These are phyloP conservation scores for Anticlea derivata DNA, from an alignment of 2,888 invertebrate genomes.

Conservation along the genomic window DNA sequence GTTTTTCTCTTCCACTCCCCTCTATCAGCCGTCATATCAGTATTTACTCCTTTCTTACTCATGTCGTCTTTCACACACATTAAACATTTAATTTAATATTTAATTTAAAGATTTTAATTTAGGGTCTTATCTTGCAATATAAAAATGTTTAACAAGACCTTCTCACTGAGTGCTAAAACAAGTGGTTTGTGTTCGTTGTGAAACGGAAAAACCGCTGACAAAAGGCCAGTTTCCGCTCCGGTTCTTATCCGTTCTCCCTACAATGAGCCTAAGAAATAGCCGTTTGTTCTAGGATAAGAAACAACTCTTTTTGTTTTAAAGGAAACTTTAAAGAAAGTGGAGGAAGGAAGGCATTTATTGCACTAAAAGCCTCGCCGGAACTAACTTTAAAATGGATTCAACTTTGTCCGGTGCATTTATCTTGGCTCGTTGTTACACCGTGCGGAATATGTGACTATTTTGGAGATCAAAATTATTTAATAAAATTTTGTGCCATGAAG, in stretches of 20 bases:
- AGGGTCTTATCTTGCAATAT: too few relatives aligned
- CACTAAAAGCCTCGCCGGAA: constrained; percentile 79
- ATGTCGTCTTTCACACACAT: too few relatives aligned
- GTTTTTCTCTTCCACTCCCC: too few relatives aligned
- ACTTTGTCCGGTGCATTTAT: constrained; percentile 80
- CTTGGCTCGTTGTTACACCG: constrained; percentile 57
- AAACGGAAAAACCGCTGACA: constrained; percentile 9
- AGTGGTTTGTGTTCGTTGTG: too few relatives aligned
- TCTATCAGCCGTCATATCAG: too few relatives aligned
- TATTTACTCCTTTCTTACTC: too few relatives aligned
- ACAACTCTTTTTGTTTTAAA: constrained; percentile 80
- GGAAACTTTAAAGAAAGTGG: constrained; percentile 80
- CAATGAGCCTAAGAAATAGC: constrained; percentile 46
- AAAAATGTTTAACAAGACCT: too few relatives aligned
- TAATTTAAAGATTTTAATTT: too few relatives aligned
- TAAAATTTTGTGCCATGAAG: too few relatives aligned
- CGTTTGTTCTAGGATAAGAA: constrained; percentile 72
- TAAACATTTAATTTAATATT: too few relatives aligned
- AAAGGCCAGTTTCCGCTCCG: constrained; percentile 25
- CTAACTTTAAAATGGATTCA: constrained; percentile 83
- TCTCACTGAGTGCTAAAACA: too few relatives aligned
- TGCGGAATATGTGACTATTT: constrained; percentile 6
- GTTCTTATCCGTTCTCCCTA: constrained; percentile 16
- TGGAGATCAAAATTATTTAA: background rate
- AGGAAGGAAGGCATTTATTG: constrained; percentile 83